Base-by-base conservation (phyloP, 2,797 vertebrate species). In the Parambassis ranga region DNA sequence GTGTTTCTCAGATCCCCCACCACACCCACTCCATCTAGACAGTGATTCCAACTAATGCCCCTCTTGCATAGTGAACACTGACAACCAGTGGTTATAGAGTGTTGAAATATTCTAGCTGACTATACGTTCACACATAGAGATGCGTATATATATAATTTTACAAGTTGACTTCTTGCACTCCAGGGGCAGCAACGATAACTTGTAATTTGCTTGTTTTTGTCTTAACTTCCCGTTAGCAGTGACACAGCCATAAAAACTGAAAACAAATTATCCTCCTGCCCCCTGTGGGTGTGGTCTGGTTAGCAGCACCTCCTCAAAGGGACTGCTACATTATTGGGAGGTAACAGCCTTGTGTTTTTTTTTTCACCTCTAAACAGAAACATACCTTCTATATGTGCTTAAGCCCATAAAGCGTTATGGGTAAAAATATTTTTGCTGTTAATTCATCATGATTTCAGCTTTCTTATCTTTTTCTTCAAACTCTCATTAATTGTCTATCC, bases 1-100 rank as follows among this genome's bases (percentile, higher is more conserved):
- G 81, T 89, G 79, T 81, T 89, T 56, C 52, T 85, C 78, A 77
- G 83, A 87, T 85, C 75, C 78, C 19, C 18, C 38, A 43, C 51
- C 53, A 65, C 50, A 65, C 79, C 63, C 64, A 55, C 65, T 39
- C 46, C 38, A 48, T 67, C 68, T 61, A 44, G 37, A 26, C 49
- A 41, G 22, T 63, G 61, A 72, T 58, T 27, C 24, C 36, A 46
- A 38, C 23, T 46, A 1, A 31, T 31, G 10, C 26, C 1, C 4
- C 10, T 33, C 27, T 46, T 30, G 16, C 16, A 19, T 16, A 1
- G 19, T 5, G 10, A 3, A 13, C 2, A 5, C 11, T 0, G n/a
- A n/a, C n/a, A n/a, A n/a, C n/a, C n/a, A n/a, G 28, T 30, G 15
- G 11, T 27, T 47, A 26, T 23, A 41, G n/a, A 13, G n/a, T 28